These are phyloP conservation scores for Cheilosia urbana DNA, from an alignment of 2,888 invertebrate genomes.

Conservation along the genomic window DNA sequence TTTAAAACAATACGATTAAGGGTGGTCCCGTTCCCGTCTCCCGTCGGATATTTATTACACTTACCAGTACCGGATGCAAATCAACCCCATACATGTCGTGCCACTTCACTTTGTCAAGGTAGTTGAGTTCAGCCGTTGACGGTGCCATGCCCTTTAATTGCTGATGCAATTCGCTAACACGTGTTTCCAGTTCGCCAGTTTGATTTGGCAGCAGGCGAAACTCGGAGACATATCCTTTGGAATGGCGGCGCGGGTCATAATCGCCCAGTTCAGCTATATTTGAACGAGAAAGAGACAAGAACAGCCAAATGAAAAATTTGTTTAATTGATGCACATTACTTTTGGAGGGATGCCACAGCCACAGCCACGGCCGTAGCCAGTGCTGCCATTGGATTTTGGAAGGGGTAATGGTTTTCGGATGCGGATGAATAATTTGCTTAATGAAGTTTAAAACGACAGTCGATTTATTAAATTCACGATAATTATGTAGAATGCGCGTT, in stretches of 20 bases:
- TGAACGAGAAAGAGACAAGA: slow-evolving; percentile 14
- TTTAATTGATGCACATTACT: slow-evolving; percentile 42
- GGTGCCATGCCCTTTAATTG: slow-evolving; percentile 89
- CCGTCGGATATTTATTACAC: slow-evolving; percentile 80
- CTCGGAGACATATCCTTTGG: slow-evolving; percentile 96
- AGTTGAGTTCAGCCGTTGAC: slow-evolving; percentile 96
- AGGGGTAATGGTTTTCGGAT: slow-evolving; percentile 65
- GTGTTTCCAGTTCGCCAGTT: slow-evolving; percentile 93
- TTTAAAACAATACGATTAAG: slow-evolving; percentile 66
- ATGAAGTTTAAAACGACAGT: slow-evolving; percentile 73
- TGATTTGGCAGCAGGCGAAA: slow-evolving; percentile 97
- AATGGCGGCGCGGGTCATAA: slow-evolving; percentile 94
- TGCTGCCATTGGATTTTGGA: neutral
- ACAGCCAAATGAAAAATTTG: slow-evolving; percentile 34
- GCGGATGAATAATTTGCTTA: slow-evolving; percentile 74
- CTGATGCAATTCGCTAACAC: slow-evolving; percentile 95
- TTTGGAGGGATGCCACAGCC: neutral
- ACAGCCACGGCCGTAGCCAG: neutral
- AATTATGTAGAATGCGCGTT: slow-evolving; percentile 68
- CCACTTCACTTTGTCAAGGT: slow-evolving; percentile 99
- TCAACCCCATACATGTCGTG: slow-evolving; percentile 99
- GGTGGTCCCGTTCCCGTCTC: slow-evolving; percentile 40
- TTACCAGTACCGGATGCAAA: slow-evolving; percentile 97
- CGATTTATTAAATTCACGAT: slow-evolving; percentile 74
- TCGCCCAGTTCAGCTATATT: slow-evolving; percentile 95